Evolutionary conservation across 2,888 invertebrate species (phyloP).

Genomic region (Gari tellinella): DNA sequence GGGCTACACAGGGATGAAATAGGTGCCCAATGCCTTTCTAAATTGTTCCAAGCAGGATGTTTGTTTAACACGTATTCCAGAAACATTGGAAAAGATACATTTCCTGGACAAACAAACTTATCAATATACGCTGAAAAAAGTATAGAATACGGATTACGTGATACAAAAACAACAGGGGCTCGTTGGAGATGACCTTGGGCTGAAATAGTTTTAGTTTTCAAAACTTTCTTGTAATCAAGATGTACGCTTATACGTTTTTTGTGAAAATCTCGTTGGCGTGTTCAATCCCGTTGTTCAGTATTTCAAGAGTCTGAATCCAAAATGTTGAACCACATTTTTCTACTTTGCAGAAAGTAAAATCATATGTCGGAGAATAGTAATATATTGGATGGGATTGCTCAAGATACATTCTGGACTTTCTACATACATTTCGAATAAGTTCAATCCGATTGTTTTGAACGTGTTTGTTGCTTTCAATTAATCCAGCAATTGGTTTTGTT

Average conservation of each 20-base stretch:
- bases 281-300: constrained; percentile 8
- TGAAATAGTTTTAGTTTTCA: too few relatives aligned
- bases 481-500: too few relatives aligned
- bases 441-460: too few relatives aligned
- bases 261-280: constrained; percentile 4
- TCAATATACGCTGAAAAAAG: too few relatives aligned
- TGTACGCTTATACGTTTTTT: constrained; percentile 9
- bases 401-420: too few relatives aligned
- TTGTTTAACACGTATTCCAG: constrained; percentile 4
- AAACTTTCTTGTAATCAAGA: not conserved
- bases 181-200: too few relatives aligned
- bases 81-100: constrained; percentile 33
- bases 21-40: constrained; percentile 38
- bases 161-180: too few relatives aligned
- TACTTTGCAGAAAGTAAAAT: constrained; percentile 42
- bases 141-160: too few relatives aligned
- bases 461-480: too few relatives aligned
- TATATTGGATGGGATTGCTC: not conserved
- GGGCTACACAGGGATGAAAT: constrained; percentile 30
- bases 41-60: not conserved
- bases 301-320: constrained; percentile 31
- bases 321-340: constrained; percentile 39
- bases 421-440: too few relatives aligned
- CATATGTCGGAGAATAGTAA: constrained; percentile 11
- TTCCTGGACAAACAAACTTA: too few relatives aligned